Evolutionary conservation across 2,113 vertebrate species (phyloP).

Genomic region (Cercocebus atys): DNA sequence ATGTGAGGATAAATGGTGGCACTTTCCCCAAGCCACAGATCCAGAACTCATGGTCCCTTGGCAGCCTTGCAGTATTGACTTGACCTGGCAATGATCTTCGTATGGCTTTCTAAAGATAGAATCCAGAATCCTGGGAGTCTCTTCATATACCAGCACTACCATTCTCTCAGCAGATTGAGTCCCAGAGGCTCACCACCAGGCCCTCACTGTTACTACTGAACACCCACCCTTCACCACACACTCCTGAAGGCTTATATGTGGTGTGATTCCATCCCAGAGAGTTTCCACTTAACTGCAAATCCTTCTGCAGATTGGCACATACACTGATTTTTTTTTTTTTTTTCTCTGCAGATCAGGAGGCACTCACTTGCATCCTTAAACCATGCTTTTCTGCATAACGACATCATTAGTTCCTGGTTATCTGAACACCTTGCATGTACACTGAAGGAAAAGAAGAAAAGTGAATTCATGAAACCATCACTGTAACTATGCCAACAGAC

Average conservation of each 20-base stretch:
- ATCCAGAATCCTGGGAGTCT: not conserved
- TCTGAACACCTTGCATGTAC: not conserved
- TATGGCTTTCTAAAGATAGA: not conserved
- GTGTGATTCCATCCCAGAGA: not conserved
- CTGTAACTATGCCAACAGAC: not conserved
- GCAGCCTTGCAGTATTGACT: not conserved
- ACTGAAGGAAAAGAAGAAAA: not conserved
- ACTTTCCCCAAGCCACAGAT: fast-evolving
- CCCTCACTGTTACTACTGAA: not conserved
- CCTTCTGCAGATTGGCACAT: not conserved
- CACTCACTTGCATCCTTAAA: not conserved
- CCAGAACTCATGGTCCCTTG: not conserved
- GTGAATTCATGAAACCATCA: not conserved
- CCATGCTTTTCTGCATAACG: fast-evolving
- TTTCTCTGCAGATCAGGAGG: not conserved
- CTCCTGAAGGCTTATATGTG: not conserved
- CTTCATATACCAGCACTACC: not conserved
- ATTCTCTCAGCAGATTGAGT: not conserved
- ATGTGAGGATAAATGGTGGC: not conserved
- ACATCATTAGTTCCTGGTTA: not conserved
- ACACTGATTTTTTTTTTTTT: too few relatives aligned
- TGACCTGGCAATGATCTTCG: not conserved
- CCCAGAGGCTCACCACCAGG: not conserved
- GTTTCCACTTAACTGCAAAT: not conserved
- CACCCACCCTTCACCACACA: too few relatives aligned